These are phyloP conservation scores for Ischnus inquisitorius DNA, from an alignment of 2,888 invertebrate species.

Conservation along the genomic window DNA sequence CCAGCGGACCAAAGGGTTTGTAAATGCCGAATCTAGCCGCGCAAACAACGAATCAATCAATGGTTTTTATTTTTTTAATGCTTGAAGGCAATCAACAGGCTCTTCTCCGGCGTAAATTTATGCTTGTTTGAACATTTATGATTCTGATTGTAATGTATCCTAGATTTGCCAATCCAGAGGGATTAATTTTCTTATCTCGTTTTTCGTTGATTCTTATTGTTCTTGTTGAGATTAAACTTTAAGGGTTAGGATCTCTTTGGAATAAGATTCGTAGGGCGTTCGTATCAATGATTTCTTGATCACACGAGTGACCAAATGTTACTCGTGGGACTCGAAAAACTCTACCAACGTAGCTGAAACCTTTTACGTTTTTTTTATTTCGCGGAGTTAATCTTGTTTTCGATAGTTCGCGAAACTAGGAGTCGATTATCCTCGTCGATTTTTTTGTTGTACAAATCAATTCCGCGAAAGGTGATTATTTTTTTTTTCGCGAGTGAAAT, in stretches of 20 bases:
- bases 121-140: too few relatives aligned
- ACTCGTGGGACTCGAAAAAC: background rate
- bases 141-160: too few relatives aligned
- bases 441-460: background rate
- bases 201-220: background rate
- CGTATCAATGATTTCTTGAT: background rate
- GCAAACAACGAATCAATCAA: background rate
- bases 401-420: background rate
- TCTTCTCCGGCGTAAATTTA: background rate
- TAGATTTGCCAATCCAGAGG: background rate
- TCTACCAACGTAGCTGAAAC: background rate
- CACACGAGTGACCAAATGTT: background rate
- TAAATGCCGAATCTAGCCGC: background rate
- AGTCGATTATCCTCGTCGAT: background rate
- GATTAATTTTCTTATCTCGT: background rate
- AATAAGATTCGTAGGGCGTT: background rate
- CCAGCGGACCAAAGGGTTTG: background rate
- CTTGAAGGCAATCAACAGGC: slow-evolving; percentile 13
- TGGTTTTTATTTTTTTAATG: slow-evolving; percentile 7
- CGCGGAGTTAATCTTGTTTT: background rate
- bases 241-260: background rate
- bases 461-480: slow-evolving; percentile 4
- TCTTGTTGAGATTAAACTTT: background rate
- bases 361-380: background rate
- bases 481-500: background rate